Percentiles rank a stretch among this genome's conserved stretches.
Evolutionary conservation across 2,113 vertebrate genomes (phyloP).

Genomic region (Genyomyrus donnyi): DNA sequence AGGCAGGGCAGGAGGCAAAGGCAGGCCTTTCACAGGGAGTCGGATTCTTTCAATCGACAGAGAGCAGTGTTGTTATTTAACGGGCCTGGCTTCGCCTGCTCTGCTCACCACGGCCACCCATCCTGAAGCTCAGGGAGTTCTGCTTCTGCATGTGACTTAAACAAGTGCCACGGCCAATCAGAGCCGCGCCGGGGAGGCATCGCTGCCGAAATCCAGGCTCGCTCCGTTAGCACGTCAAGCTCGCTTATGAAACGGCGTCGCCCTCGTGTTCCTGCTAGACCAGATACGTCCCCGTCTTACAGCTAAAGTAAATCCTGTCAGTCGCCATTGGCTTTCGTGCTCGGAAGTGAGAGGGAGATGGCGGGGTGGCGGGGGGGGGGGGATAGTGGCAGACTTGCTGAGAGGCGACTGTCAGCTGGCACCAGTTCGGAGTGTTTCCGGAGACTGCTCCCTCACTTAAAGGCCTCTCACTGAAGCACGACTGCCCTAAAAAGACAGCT

Average conservation of each 20-base stretch:
- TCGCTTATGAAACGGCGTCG: neutral
- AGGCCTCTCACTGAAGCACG: slow-evolving; percentile 43
- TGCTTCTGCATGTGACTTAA: neutral
- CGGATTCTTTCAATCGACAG: neutral
- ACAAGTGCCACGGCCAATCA: neutral
- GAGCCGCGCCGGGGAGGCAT: neutral
- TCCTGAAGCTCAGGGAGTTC: neutral
- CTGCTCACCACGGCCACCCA: neutral
- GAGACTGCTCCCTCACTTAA: slow-evolving; percentile 22
- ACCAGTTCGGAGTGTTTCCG: slow-evolving; percentile 51
- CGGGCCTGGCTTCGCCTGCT: neutral
- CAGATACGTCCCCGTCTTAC: neutral
- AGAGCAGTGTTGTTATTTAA: neutral
- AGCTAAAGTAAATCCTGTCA: neutral
- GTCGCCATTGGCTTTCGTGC: neutral
- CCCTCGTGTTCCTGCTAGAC: neutral
- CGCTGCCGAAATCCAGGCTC: neutral
- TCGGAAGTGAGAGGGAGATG: neutral
- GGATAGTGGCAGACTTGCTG: neutral
- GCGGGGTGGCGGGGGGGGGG: neutral
- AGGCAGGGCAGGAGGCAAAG: neutral
- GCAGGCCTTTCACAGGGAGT: neutral
- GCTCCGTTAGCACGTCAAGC: neutral
- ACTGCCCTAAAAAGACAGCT: slow-evolving; percentile 43
- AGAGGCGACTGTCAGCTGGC: slow-evolving; percentile 20